These are phyloP conservation scores for Caenorhabditis sp. DNA, from an alignment of 2,888 invertebrate genomes.

Conservation along the genomic window DNA sequence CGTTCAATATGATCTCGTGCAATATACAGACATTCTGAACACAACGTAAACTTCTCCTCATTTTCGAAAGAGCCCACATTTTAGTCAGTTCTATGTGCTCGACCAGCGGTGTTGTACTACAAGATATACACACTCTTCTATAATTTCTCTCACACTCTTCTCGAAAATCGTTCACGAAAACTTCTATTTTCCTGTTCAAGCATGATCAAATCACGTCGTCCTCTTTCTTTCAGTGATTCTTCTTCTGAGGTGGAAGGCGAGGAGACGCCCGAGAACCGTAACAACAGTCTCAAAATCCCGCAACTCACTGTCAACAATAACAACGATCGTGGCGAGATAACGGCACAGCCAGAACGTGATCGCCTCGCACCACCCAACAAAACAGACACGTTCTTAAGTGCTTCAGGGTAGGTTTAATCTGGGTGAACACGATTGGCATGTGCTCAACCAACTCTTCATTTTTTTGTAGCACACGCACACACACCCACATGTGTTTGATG, in stretches of 20 bases:
- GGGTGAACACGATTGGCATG: slow-evolving; percentile 44
- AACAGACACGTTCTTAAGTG: slow-evolving; percentile 67
- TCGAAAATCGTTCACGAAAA: slow-evolving; percentile 5
- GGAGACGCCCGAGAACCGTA: slow-evolving; percentile 42
- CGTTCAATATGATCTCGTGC: slow-evolving; percentile 13
- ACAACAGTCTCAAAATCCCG: slow-evolving; percentile 57
- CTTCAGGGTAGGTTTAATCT: slow-evolving; percentile 64
- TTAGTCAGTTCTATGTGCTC: not conserved
- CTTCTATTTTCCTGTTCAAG: slow-evolving; percentile 59
- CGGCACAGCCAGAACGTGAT: slow-evolving; percentile 49
- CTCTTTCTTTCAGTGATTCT: slow-evolving; percentile 66
- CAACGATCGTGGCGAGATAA: slow-evolving; percentile 29
- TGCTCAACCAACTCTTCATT: slow-evolving; percentile 41
- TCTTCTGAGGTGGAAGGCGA: slow-evolving; percentile 68
- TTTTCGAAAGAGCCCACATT: not conserved
- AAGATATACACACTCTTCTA: slow-evolving; percentile 10
- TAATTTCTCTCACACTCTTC: not conserved
- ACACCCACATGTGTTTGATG: slow-evolving; percentile 57
- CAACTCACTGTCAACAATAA: slow-evolving; percentile 60
- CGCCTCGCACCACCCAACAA: slow-evolving; percentile 55
- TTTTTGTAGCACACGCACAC: slow-evolving; percentile 45
- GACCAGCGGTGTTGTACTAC: slow-evolving; percentile 34
- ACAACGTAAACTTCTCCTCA: slow-evolving; percentile 31
- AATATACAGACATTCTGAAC: slow-evolving; percentile 14
- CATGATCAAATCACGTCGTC: slow-evolving; percentile 49